phyloP scores from a whole-genome alignment of 1,140 invertebrate species.

The Hestina assimilis region DNA sequence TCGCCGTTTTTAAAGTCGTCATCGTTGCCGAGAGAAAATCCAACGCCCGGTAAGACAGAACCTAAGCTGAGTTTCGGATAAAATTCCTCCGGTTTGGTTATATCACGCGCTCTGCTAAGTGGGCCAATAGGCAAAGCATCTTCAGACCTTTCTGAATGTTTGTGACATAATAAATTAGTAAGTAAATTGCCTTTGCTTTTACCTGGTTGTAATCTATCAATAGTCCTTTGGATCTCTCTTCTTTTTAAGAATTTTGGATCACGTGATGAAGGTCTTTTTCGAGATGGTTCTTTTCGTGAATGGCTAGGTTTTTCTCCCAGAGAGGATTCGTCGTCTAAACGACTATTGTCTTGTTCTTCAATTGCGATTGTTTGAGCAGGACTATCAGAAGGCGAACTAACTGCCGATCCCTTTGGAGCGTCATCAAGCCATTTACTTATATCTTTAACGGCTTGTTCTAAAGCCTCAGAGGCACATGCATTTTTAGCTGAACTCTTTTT shows the following conservation, averaged over 20 bases:
- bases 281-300: conserved; percentile 59
- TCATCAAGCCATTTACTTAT: conserved; percentile 93
- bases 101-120: conserved; percentile 77
- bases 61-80: conserved; percentile 89
- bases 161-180: conserved; percentile 73
- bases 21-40: conserved; percentile 80
- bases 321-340: conserved; percentile 58
- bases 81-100: conserved; percentile 79
- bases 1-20: conserved; percentile 79
- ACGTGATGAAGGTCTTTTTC: conserved; percentile 66
- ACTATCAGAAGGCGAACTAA: conserved; percentile 83
- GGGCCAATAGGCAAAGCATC: conserved; percentile 68
- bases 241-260: conserved; percentile 78
- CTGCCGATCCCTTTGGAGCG: conserved; percentile 85
- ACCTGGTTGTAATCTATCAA: conserved; percentile 89
- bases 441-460: conserved; percentile 92
- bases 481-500: conserved; percentile 74
- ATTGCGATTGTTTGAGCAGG: conserved; percentile 59
- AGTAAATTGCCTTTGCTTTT: conserved; percentile 92
- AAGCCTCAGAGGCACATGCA: conserved; percentile 84
- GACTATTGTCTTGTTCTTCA: conserved; percentile 68
- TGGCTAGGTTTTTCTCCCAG: conserved; percentile 52
- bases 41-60: conserved; percentile 85
- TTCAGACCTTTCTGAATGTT: conserved; percentile 68
- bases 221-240: conserved; percentile 88